phyloP scores from a whole-genome alignment of 2,797 vertebrate species.

The Lates japonicus region DNA sequence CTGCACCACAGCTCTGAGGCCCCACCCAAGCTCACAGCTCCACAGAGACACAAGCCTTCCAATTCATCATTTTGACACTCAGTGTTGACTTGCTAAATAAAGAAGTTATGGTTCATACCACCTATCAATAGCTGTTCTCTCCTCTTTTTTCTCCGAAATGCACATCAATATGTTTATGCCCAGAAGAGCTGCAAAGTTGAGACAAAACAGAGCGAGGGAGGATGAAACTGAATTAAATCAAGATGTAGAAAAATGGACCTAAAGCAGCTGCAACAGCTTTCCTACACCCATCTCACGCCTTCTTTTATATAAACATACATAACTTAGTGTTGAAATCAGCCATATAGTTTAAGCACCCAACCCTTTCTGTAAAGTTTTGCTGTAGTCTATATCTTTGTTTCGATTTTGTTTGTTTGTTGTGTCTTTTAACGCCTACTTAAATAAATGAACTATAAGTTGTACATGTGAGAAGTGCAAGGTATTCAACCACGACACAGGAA shows the following conservation, averaged over 20 bases:
- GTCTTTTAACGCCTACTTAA: neutral
- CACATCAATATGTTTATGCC: conserved; percentile 22
- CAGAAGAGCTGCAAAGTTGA: conserved; percentile 19
- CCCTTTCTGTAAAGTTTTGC: conserved; percentile 1
- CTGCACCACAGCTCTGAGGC: conserved; percentile 42
- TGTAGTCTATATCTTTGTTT: neutral
- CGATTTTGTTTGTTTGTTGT: neutral
- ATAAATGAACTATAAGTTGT: neutral
- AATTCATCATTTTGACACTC: conserved; percentile 70
- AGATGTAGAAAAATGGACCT: conserved; percentile 39
- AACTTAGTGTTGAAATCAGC: conserved; percentile 44
- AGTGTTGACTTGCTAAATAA: conserved; percentile 68
- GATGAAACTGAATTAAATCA: conserved; percentile 43
- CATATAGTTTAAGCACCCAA: neutral
- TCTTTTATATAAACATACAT: conserved; percentile 22
- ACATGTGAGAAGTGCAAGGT: neutral
- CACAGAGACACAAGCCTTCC: conserved; percentile 35
- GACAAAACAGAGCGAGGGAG: conserved; percentile 7
- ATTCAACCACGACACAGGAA: neutral
- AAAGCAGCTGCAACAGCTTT: conserved; percentile 4
- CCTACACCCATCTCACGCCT: conserved; percentile 12
- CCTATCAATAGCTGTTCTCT: conserved; percentile 54
- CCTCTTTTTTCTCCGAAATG: conserved; percentile 1
- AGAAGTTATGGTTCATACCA: conserved; percentile 51
- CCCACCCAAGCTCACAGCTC: conserved; percentile 27